Evolutionary conservation across 92 coral and sea anemone species (phyloP).

Genomic region (Hydrozoanthus gracilis): DNA sequence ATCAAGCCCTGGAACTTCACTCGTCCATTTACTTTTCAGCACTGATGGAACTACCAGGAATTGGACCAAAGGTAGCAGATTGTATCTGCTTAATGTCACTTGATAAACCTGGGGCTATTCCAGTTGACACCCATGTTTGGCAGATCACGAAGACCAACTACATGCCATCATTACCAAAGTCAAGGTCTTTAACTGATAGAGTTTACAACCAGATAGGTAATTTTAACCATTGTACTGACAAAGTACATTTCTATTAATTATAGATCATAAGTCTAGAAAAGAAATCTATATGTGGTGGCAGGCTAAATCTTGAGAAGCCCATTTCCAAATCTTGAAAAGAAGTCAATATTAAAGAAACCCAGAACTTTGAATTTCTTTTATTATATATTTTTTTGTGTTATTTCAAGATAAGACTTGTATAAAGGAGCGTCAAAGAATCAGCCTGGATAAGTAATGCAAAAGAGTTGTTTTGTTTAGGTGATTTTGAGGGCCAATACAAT

Average conservation of each 20-base stretch:
- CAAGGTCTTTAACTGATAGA: slow-evolving; percentile 87
- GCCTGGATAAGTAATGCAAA: no score
- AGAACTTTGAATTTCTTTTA: no score
- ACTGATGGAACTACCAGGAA: slow-evolving; percentile 91
- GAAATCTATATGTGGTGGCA: no score
- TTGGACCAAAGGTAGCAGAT: slow-evolving; percentile 98
- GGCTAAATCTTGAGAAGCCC: no score
- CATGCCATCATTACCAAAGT: slow-evolving; percentile 72
- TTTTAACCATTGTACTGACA: background rate
- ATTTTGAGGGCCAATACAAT: no score
- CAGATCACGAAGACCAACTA: slow-evolving; percentile 84
- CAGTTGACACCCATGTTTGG: slow-evolving; percentile 99
- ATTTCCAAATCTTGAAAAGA: no score
- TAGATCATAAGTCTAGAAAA: background rate
- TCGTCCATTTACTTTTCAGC: slow-evolving; percentile 55
- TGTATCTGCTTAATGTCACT: slow-evolving; percentile 98
- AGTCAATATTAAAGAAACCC: no score
- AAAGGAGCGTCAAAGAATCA: no score
- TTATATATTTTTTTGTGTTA: no score
- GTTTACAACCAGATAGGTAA: slow-evolving; percentile 90
- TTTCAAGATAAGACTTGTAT: no score
- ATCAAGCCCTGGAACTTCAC: no score
- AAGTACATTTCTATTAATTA: background rate
- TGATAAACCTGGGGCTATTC: slow-evolving; percentile 92
- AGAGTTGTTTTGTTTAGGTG: no score